These are phyloP conservation scores for Monochamus saltuarius DNA, from an alignment of 1,140 invertebrate species.

Conservation along the genomic window DNA sequence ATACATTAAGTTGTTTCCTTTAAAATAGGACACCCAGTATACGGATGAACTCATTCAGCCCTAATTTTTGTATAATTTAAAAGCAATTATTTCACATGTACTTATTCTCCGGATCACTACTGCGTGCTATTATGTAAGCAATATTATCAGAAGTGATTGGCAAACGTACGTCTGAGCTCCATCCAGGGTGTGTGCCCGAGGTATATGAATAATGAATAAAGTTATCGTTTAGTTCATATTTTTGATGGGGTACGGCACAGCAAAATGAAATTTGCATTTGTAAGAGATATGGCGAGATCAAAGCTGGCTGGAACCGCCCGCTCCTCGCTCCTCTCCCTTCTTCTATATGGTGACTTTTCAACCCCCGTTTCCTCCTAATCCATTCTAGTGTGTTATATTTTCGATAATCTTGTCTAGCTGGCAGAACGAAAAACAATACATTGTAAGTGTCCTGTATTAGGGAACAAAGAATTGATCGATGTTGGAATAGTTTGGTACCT, in stretches of 20 bases:
- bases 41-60: too few species aligned
- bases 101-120: too few species aligned
- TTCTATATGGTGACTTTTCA: slow-evolving; percentile 23
- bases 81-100: too few species aligned
- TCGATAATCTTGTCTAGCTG: background rate
- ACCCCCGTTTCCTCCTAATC: slow-evolving; percentile 21
- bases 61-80: too few species aligned
- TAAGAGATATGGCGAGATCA: slow-evolving; percentile 53
- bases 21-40: too few species aligned
- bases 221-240: slow-evolving; percentile 56
- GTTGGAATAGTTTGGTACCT: too few species aligned
- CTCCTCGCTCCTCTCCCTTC: slow-evolving; percentile 18
- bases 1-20: too few species aligned
- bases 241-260: slow-evolving; percentile 51
- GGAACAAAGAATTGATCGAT: too few species aligned
- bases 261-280: slow-evolving; percentile 55
- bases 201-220: slow-evolving; percentile 55
- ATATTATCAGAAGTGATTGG: slow-evolving; percentile 5
- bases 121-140: too few species aligned
- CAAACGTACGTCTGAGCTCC: slow-evolving; percentile 16
- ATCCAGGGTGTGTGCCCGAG: slow-evolving; percentile 37
- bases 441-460: too few species aligned
- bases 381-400: slow-evolving; percentile 15
- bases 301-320: slow-evolving; percentile 40
- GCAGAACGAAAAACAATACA: too few species aligned